Base-by-base conservation (phyloP, 2,888 invertebrate species). In the Oegoconia quadripuncta region DNA sequence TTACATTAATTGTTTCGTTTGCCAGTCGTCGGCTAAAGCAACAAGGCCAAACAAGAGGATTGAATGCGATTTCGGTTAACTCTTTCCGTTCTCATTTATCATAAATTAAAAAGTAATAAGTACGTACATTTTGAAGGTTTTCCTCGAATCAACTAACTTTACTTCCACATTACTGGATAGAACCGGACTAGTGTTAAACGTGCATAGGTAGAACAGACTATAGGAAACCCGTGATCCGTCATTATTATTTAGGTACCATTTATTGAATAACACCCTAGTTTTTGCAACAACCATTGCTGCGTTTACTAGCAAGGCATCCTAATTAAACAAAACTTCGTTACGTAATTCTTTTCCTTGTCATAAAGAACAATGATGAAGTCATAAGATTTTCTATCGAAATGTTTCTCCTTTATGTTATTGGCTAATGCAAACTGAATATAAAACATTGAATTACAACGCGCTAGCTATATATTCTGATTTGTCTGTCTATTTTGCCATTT, bases 11-110 rank as follows among this genome's bases (percentile, higher is more conserved):
- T 58, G 59, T 64, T 62, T 63, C 53, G 51, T 59, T 54, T 50
- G 27, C 46, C 58, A 58, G 41, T 53, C n/a, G n/a, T n/a, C 54
- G 50, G 56, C 46, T 57, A 52, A 64, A 62, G 50, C 56, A 58
- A 55, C 75, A 74, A 78, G 77, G 77, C 63, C 67, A 62, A 59
- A 49, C 53, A 66, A 71, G 66, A 65, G 67, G 61, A 48, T 45
- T 47, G 44, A 46, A 44, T 49, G 46, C 46, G 50, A 52, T 51
- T 55, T 55, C 49, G 42, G 36, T 51, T 52, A 43, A 42, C 44
- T 39, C 41, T 46, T 50, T 59, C 56, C 53, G 57, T 52, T 60
- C 50, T 53, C 52, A 44, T 53, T 52, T 57, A 51, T 49, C 43
- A 46, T 42, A 47, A 51, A 27, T 13, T 53, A 52, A 53, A 39